Evolutionary conservation across 1,140 invertebrate species (phyloP), one percentile per base, ranked within the genome.

Genomic region (Atopsyche davidsoni): DNA sequence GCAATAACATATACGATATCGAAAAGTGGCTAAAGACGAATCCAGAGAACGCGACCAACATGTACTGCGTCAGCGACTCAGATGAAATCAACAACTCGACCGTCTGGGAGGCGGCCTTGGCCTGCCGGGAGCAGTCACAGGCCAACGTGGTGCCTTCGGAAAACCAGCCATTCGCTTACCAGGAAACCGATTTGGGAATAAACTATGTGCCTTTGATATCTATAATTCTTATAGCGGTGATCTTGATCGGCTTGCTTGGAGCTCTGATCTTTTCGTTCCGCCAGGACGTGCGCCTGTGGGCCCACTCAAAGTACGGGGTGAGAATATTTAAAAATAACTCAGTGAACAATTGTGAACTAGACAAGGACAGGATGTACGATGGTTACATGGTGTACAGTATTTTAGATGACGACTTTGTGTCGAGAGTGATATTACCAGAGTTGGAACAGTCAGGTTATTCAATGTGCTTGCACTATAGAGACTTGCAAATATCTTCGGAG

Each of bases 371-470:
- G 51, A 70, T 89, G 11, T 91, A 88, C 68, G 90, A 93, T 66
- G 89, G 87, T 23, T 93, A 91, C 67, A 77, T 92, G 61, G 83
- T 90, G n/a, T 92, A 93, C 75, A 89, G 86, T 68, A 81, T 86
- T 48, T 80, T 88, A 56, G 89, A 94, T 67, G 84, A 90, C 58
- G 81, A 87, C 49, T 87, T 91, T 63, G 84, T 90, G 7, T 76
- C 82, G 1, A 79, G 87, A 61, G 81, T 84, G 52, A 75, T 93
- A 18, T 83, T 86, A 1, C 79, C 86, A 1, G 84, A 87, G 64
- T 68, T 95, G 51, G 89, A 95, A 66, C 81, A 86, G 52, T 79
- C 79, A 1, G 81, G 82, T 2, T 80, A 87, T 43, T 77, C 81
- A 2, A 73, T 87, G 32, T 88, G 84, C 61, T 73, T 88, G 24